Evolutionary conservation across 2,888 invertebrate genomes (phyloP).

Genomic region (Imbricaverruca yamaguchii): DNA sequence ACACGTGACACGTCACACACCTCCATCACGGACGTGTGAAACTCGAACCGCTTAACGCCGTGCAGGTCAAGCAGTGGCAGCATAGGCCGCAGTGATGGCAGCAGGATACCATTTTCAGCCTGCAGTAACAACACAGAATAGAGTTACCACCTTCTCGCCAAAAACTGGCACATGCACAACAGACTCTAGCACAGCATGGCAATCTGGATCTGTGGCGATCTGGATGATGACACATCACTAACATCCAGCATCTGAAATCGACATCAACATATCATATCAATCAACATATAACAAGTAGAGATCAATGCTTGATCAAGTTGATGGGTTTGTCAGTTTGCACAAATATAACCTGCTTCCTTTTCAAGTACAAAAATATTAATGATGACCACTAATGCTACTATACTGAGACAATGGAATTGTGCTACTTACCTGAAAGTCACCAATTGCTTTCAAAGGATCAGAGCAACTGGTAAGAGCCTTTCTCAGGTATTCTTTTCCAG

Average conservation of each 20-base stretch:
- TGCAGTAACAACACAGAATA: slow-evolving; percentile 41
- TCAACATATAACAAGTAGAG: no score
- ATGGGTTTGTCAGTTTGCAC: no score
- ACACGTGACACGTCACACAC: slow-evolving; percentile 41
- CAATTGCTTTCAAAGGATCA: slow-evolving; percentile 94
- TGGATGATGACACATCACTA: slow-evolving; percentile 31
- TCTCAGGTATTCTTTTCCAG: slow-evolving; percentile 74
- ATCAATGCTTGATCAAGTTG: no score
- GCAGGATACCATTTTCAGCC: slow-evolving; percentile 80
- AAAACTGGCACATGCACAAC: no score
- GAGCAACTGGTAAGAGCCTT: slow-evolving; percentile 92
- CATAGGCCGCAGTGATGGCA: slow-evolving; percentile 90
- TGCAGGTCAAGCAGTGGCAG: slow-evolving; percentile 89
- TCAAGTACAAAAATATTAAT: no score
- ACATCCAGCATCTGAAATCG: neutral
- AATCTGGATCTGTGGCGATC: neutral
- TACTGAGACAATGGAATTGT: neutral
- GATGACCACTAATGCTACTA: no score
- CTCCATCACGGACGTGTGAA: slow-evolving; percentile 87
- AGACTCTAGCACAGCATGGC: no score
- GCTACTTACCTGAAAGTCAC: slow-evolving; percentile 76
- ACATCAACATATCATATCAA: no score
- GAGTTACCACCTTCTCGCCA: no score
- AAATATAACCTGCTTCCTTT: no score
- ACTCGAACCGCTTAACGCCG: slow-evolving; percentile 83